Percentiles rank a stretch among this genome's conserved stretches.
These are phyloP conservation scores for Dynastes maya DNA, from an alignment of 2,888 invertebrate genomes.

Conservation along the genomic window DNA sequence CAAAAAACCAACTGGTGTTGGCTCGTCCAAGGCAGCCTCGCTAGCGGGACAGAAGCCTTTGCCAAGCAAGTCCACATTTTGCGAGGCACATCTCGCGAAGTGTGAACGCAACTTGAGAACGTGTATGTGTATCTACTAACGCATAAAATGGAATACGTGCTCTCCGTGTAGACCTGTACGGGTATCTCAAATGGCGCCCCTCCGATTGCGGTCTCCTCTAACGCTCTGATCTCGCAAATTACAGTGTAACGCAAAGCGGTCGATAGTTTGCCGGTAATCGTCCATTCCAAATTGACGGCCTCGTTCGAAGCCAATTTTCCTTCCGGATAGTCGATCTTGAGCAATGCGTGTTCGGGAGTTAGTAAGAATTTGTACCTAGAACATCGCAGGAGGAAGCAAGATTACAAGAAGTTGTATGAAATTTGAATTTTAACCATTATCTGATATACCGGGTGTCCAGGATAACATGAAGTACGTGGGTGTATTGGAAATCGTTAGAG, in stretches of 20 bases:
- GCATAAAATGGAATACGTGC: slow-evolving; percentile 56
- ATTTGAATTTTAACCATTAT: no score
- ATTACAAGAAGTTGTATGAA: no score
- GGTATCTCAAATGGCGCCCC: slow-evolving; percentile 43
- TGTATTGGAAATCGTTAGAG: no score
- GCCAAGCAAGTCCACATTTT: no score
- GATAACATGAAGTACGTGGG: no score
- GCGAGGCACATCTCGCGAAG: no score
- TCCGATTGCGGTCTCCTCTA: slow-evolving; percentile 36
- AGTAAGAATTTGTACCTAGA: slow-evolving; percentile 39
- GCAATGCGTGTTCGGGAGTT: neutral
- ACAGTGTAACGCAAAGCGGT: slow-evolving; percentile 38
- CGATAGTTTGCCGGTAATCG: slow-evolving; percentile 48
- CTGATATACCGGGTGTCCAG: no score
- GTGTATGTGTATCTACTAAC: slow-evolving; percentile 48
- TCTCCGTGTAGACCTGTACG: slow-evolving; percentile 52
- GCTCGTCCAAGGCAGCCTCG: no score
- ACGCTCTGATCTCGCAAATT: slow-evolving; percentile 49
- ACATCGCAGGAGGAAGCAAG: no score
- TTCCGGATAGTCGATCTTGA: slow-evolving; percentile 35
- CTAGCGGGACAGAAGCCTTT: no score
- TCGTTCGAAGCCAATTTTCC: slow-evolving; percentile 46
- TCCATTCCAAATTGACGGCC: slow-evolving; percentile 27
- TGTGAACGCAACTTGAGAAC: no score
- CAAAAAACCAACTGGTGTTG: no score